Conservation (phyloP, 2,888 invertebrate species). For the Diarsia rubi region DNA sequence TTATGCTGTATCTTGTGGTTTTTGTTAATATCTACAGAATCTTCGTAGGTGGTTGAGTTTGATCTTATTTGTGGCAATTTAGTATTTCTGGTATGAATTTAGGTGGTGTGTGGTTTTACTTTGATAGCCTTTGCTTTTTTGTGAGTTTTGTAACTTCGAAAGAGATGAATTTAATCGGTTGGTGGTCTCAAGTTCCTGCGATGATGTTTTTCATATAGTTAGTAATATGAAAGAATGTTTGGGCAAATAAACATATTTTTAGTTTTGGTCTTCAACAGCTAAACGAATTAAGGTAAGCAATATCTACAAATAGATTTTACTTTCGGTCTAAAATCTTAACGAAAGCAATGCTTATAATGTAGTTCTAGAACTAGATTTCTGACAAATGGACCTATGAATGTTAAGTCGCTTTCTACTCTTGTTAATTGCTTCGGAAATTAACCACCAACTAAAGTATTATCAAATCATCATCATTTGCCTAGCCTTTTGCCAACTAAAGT, state of each 20-base stretch:
- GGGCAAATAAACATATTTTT: no score
- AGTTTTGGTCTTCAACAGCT: not conserved
- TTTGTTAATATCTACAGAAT: slow-evolving; percentile 47
- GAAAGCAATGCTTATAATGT: not conserved
- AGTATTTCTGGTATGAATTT: slow-evolving; percentile 31
- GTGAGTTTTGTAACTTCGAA: slow-evolving; percentile 9
- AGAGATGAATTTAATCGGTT: slow-evolving; percentile 2
- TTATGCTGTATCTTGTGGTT: slow-evolving; percentile 53
- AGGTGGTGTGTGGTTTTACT: slow-evolving; percentile 31
- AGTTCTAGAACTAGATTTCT: not conserved
- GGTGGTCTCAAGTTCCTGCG: not conserved
- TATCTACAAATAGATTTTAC: not conserved
- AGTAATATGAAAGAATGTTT: not conserved
- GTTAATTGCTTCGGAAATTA: slow-evolving; percentile 13
- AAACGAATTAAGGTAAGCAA: not conserved
- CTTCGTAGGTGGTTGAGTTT: slow-evolving; percentile 45
- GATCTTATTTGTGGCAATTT: slow-evolving; percentile 45
- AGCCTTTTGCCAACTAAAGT: no score
- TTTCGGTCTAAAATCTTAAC: not conserved
- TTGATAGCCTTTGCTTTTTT: slow-evolving; percentile 4
- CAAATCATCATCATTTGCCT: not conserved
- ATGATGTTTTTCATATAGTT: not conserved
- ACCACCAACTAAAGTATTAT: not conserved
- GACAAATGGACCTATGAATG: not conserved
- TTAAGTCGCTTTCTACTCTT: slow-evolving; percentile 5